Base-by-base conservation (phyloP, 2,797 vertebrate species). In the Cephalopachus bancanus region DNA sequence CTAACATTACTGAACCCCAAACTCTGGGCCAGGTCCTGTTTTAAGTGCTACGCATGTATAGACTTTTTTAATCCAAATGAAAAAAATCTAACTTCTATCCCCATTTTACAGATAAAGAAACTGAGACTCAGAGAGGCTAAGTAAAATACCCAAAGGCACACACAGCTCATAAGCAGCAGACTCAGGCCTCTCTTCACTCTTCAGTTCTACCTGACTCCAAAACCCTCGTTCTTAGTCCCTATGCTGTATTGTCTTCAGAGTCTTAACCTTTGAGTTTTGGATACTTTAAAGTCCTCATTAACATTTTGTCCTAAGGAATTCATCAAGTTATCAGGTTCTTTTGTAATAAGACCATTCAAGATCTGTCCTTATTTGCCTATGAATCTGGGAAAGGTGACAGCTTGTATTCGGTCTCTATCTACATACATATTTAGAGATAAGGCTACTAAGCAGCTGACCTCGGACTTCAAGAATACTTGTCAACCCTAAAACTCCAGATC, bases 31-130 rank as follows among this genome's bases (percentile, higher is more conserved):
- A 71, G 51, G 53, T 83, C 60, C 22, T 60, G 8, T 71, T 89
- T 83, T 76, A 83, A 75, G 67, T 37, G 44, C 33, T 64, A 0
- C 15, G 28, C 20, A 65, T 55, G 28, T 60, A 55, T 71, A 55
- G n/a, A 83, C 30, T 75, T 95, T 49, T 14, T 92, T 71, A 80
- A 74, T 80, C 4, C 19, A 83, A 94, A 83, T 30, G 84, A 81
- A 95, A 81, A 95, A 44, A 92, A 33, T 3, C 10, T n/a, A n/a
- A 51, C 30, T 78, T 75, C 24, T 51, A 57, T 57, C n/a, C 2
- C 24, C 49, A 80, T 95, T 89, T 93, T 88, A 62, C 49, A 76
- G 28, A 74, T 67, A 53, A 89, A 85, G n/a, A 96, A 92, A 92
- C 44, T 51, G 53, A 95, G 57, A 2, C 55, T 74, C 60, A 93